These are phyloP conservation scores for Montifringilla adamsi DNA, from an alignment of 2,113 vertebrate genomes.

Conservation along the genomic window DNA sequence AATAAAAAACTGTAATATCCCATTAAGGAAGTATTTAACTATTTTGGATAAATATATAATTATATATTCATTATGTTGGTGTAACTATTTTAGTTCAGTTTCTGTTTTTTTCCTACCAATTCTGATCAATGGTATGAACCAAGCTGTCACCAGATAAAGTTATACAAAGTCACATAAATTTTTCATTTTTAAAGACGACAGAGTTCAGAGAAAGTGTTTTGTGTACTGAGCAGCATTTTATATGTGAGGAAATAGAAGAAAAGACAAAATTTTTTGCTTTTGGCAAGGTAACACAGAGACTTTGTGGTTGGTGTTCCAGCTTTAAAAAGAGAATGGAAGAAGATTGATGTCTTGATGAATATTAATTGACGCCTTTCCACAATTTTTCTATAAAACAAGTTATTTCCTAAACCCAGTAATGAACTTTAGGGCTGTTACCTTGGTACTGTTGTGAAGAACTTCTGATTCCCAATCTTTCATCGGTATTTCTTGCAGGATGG, in stretches of 20 bases:
- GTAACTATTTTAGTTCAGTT: background rate
- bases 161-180: background rate
- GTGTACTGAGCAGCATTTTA: slow-evolving; percentile 22
- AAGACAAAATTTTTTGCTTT: slow-evolving; percentile 59
- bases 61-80: background rate
- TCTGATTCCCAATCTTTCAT: background rate
- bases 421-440: slow-evolving; percentile 70
- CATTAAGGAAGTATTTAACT: background rate
- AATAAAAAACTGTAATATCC: background rate
- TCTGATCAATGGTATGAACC: background rate
- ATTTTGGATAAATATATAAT: background rate
- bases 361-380: slow-evolving; percentile 76
- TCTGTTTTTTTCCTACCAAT: background rate
- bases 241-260: slow-evolving; percentile 32
- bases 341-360: slow-evolving; percentile 78
- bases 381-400: slow-evolving; percentile 44
- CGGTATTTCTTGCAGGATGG: background rate
- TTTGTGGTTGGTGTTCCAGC: slow-evolving; percentile 71
- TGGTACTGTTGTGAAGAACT: slow-evolving; percentile 67
- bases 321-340: slow-evolving; percentile 64
- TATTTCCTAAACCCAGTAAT: slow-evolving; percentile 65
- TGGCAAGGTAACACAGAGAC: slow-evolving; percentile 68
- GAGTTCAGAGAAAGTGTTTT: slow-evolving; percentile 46
- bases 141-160: background rate
- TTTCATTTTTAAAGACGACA: slow-evolving; percentile 27